Evolutionary conservation across 2,797 vertebrate genomes (phyloP), one percentile per base, ranked within the genome.

Genomic region (Psittacula echo): DNA sequence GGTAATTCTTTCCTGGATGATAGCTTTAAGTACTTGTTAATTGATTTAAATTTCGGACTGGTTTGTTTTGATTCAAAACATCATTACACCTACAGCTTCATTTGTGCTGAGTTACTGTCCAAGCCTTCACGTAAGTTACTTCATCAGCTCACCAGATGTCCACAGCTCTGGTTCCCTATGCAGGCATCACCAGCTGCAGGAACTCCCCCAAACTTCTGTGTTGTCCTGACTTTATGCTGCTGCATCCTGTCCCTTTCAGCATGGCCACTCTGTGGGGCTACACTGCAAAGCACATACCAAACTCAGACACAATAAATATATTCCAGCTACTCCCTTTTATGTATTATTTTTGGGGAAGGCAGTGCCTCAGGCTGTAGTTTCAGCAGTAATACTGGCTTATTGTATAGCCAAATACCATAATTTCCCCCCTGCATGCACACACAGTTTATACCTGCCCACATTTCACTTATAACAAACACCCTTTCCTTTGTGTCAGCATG

Each of bases 11-110:
- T 72, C 74, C 61, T 77, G 68, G 94, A 93, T 54, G 42, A 91
- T 48, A 87, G 77, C 88, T 95, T 83, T 71, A 93, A 93, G 85
- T 61, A 50, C 56, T 96, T 92, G 74, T 61, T 90, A 94, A 94
- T 79, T 85, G 90, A 96, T 94, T 95, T 94, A 90, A 65, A 96
- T 94, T 94, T 89, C 87, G 68, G 94, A 88, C 72, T 75, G 60
- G 95, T 90, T 96, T 96, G 91, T 95, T 96, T 96, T 96, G 84
- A 87, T 96, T 95, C 90, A 94, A 96, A 95, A 95, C 68, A 85
- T 93, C 81, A 80, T 88, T 94, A 95, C 86, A 94, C 90, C 88
- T 94, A 93, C 91, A 87, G 29, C 90, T 89, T 95, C 93, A 94
- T 94, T 96, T 93, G 80, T 80, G 81, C 77, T 82, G 60, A 94